Percentiles rank a stretch among this genome's conserved stretches.
phyloP scores from a whole-genome alignment of 2,797 vertebrate genomes.

The Helarctos malayanus region DNA sequence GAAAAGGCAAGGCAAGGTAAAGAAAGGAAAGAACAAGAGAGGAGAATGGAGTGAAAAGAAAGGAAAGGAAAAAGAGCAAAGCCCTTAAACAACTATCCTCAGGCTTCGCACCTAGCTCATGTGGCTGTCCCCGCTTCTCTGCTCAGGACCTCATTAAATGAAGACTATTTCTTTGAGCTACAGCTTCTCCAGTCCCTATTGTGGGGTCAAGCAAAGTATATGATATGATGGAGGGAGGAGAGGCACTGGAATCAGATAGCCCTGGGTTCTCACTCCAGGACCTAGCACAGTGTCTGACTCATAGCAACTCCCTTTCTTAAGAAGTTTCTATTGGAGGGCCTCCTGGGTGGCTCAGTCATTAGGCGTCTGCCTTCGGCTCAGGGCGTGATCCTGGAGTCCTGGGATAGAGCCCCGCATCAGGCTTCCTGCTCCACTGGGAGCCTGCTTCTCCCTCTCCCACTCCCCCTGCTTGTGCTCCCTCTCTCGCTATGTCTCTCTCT shows the following conservation, averaged over 20 bases:
- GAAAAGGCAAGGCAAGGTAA: background rate
- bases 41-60: background rate
- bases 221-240: background rate
- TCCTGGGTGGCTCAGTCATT: no score
- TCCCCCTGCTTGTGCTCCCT: no score
- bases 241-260: background rate
- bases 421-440: no score
- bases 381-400: no score
- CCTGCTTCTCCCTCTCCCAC: no score
- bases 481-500: no score
- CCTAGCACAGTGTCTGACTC: background rate
- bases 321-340: background rate
- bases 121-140: background rate
- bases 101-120: background rate
- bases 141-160: constrained; percentile 36
- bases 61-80: background rate
- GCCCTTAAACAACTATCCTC: background rate
- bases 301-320: constrained; percentile 29
- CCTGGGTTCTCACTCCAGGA: background rate
- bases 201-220: constrained; percentile 53
- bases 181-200: background rate
- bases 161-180: constrained; percentile 43
- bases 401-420: no score
- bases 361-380: no score
- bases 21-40: background rate